Evolutionary conservation across 2,888 invertebrate species (phyloP), one percentile per base, ranked within the genome.

Genomic region (Phaedon cochleariae): DNA sequence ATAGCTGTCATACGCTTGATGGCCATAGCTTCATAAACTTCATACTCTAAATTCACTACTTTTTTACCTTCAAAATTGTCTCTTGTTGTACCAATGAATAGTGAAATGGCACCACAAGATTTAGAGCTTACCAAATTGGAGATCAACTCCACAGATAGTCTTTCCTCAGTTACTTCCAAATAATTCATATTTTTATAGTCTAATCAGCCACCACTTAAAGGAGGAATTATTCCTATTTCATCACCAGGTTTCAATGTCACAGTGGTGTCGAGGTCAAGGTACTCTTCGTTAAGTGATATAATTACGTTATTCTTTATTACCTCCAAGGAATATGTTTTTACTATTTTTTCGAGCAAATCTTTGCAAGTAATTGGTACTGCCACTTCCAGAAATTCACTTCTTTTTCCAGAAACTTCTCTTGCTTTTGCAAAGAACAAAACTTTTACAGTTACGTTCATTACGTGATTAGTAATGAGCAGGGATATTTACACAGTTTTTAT

Each of bases 11-110:
- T 89, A 69, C 92, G 89, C 79, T 93, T 94, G 6, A 92, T 74
- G 0, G 96, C 97, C 98, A 98, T 98, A 1, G 90, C 86, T 75
- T 93, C 92, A 80, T 97, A 98, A 0, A 96, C 95, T 84, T 98
- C 97, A 85, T 98, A 98, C 79, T 95, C 94, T 58, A 98, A 85
- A 62, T 88, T 87, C n/a, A 92, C 71, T n/a, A 98, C 97, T 85
- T 88, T 88, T 85, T 93, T 93, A 1, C 89, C 89, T 75, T 94
- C 90, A 82, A 94, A 95, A 80, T 89, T 90, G 82, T 95, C 91
- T 78, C 96, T 87, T 0, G 96, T 96, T 1, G 92, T 94, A 0
- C 97, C 98, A 58, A 96, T 88, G 84, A 98, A 98, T 26, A 95
- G 79, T 0, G 96, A 94, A 53, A 94, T 87, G 3, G 97, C 97